Conservation (phyloP, 2,797 vertebrate species). For the Premnoplex brunnescens region DNA sequence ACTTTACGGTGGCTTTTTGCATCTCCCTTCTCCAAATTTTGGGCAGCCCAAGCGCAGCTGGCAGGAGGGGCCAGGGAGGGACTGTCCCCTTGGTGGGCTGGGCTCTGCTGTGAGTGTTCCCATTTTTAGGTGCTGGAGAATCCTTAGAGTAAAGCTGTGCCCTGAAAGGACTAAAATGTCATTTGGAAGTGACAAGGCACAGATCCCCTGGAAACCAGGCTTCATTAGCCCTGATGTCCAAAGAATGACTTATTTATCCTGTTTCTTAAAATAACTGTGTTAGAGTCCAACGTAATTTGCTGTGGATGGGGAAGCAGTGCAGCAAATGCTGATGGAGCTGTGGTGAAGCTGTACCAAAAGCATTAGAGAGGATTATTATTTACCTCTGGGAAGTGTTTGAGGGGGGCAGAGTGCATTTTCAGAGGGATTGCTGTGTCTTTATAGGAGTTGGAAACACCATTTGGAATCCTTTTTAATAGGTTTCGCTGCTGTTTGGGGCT, state of each 20-base stretch:
- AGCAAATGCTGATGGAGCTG: neutral
- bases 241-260: conserved; percentile 29
- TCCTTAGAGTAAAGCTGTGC: neutral
- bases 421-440: neutral
- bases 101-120: neutral
- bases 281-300: neutral
- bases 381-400: neutral
- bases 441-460: neutral
- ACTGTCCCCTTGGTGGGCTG: neutral
- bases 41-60: neutral
- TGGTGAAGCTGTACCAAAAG: neutral
- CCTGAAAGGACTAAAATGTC: neutral
- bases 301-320: neutral
- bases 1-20: neutral
- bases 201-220: conserved; percentile 19
- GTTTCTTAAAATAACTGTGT: conserved; percentile 11
- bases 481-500: neutral
- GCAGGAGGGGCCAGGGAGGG: neutral
- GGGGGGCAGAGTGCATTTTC: neutral
- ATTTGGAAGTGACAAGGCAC: conserved; percentile 29
- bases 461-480: neutral
- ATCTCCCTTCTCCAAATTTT: neutral
- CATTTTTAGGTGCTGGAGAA: neutral
- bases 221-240: conserved; percentile 8
- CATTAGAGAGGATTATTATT: neutral